phyloP scores from a whole-genome alignment of 2,888 invertebrate species.

The Eupithecia subumbrata region DNA sequence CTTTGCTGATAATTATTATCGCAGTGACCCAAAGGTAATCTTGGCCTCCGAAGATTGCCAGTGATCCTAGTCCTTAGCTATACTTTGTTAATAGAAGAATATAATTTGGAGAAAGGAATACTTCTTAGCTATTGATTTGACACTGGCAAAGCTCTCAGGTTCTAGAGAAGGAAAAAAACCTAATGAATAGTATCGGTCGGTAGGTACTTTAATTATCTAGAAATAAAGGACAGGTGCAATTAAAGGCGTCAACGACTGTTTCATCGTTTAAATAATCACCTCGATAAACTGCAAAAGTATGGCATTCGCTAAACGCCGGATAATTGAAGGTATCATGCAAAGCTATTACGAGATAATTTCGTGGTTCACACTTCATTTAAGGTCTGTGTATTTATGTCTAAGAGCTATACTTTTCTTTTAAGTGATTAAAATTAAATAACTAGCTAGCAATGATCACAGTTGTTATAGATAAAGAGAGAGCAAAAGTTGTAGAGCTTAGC shows the following conservation, averaged over 20 bases:
- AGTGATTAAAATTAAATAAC: conserved; percentile 1
- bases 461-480: too few relatives aligned
- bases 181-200: background rate
- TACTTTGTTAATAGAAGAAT: background rate
- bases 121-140: background rate
- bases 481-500: background rate
- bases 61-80: background rate
- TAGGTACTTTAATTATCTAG: background rate
- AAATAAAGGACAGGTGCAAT: background rate
- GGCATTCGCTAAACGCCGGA: conserved; percentile 38
- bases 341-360: conserved; percentile 40
- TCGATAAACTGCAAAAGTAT: conserved; percentile 30
- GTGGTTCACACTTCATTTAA: conserved; percentile 36
- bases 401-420: conserved; percentile 34
- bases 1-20: background rate
- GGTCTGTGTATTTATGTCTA: conserved; percentile 24
- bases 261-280: conserved; percentile 37
- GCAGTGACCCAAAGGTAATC: background rate
- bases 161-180: background rate
- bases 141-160: background rate
- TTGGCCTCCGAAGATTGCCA: background rate
- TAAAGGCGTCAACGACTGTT: conserved; percentile 12
- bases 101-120: background rate
- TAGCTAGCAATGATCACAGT: background rate
- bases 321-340: conserved; percentile 42